phyloP scores from a whole-genome alignment of 2,888 invertebrate genomes.

The Thymelicus acteon region DNA sequence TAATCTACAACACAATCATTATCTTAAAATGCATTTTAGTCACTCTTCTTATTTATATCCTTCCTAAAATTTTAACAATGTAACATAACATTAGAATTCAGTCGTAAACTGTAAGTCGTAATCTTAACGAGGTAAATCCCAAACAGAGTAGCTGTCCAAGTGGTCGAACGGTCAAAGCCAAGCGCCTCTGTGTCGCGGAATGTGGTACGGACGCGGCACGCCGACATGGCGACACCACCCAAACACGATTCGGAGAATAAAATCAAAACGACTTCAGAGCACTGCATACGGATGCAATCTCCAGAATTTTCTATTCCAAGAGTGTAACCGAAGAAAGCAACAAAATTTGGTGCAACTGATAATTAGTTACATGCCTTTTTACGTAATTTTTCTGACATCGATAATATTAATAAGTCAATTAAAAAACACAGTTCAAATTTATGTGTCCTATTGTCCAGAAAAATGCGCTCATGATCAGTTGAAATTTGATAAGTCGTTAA shows the following conservation, averaged over 20 bases:
- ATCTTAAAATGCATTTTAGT: not conserved
- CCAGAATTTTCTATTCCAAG: constrained; percentile 16
- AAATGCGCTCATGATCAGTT: too few species aligned
- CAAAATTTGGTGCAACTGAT: not conserved
- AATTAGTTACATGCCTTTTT: too few species aligned
- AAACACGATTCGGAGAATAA: constrained; percentile 63
- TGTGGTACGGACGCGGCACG: constrained; percentile 65
- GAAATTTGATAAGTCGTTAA: not conserved
- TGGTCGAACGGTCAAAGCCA: constrained; percentile 63
- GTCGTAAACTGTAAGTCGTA: not conserved
- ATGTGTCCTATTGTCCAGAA: too few species aligned
- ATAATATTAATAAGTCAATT: too few species aligned
- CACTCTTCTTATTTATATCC: not conserved
- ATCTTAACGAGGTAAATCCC: constrained; percentile 7
- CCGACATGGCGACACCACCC: constrained; percentile 65
- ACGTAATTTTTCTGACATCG: too few species aligned
- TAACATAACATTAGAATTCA: not conserved
- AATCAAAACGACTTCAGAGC: constrained; percentile 24
- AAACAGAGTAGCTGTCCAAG: constrained; percentile 41
- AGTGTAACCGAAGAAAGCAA: constrained; percentile 1
- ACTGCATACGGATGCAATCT: constrained; percentile 18
- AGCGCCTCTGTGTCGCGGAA: constrained; percentile 77
- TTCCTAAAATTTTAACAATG: not conserved
- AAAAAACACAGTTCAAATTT: too few species aligned
- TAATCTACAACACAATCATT: not conserved